A percentile compares a stretch with the other conserved stretches of the same genome.
Conservation (phyloP, 2,113 vertebrate species). For the Anarhynchus alexandrinus region DNA sequence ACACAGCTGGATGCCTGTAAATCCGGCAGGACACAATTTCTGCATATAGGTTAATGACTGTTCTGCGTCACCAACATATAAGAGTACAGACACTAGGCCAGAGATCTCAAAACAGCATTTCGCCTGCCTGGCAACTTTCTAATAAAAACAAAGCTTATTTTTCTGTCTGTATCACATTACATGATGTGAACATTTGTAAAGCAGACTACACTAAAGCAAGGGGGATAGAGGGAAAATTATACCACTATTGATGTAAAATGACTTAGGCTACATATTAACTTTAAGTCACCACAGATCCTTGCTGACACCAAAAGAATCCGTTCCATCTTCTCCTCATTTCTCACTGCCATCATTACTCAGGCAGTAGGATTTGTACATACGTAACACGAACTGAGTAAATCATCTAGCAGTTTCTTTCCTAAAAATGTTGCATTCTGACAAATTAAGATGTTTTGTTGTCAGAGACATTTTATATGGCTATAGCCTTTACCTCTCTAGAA, state of each 20-base stretch:
- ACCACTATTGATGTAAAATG: background rate
- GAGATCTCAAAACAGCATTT: background rate
- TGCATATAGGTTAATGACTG: constrained; percentile 36
- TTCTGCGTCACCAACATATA: background rate
- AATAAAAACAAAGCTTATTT: background rate
- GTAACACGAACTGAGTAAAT: background rate
- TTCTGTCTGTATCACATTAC: background rate
- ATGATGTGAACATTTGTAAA: background rate
- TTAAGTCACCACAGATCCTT: background rate
- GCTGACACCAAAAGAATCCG: background rate
- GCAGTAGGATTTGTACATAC: background rate
- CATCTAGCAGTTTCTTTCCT: background rate
- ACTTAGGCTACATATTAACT: background rate
- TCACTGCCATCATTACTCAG: background rate
- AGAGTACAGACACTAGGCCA: background rate
- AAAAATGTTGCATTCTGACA: background rate
- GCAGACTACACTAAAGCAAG: background rate
- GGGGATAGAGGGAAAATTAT: background rate
- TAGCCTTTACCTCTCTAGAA: background rate
- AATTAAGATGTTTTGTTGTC: background rate
- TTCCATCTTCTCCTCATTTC: background rate
- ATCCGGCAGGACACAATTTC: constrained; percentile 22
- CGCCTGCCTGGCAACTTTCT: background rate
- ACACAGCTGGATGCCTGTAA: constrained; percentile 35
- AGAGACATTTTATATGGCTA: background rate